Conservation (phyloP, 2,113 vertebrate species). For the Sprattus sprattus region DNA sequence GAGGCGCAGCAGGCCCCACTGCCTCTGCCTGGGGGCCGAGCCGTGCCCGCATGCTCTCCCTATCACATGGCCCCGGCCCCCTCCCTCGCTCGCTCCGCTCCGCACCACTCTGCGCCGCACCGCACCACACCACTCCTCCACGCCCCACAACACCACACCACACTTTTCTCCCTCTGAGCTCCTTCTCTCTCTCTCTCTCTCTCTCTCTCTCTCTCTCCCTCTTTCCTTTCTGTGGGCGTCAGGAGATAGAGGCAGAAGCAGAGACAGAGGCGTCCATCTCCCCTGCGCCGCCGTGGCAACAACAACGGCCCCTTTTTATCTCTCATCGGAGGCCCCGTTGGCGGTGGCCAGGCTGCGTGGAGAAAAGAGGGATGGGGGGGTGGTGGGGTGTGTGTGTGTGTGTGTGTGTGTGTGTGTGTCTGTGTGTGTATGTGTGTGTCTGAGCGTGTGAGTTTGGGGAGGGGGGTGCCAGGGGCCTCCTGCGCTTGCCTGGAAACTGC, state of each 20-base stretch:
- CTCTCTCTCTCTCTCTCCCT: constrained; percentile 35
- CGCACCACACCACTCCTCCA: constrained; percentile 29
- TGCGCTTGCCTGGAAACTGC: constrained; percentile 71
- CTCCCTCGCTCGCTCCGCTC: constrained; percentile 33
- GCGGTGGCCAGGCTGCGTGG: constrained; percentile 60
- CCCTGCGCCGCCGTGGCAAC: constrained; percentile 54
- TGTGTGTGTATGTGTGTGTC: constrained; percentile 2
- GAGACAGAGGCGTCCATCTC: constrained; percentile 66
- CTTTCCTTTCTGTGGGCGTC: constrained; percentile 58
- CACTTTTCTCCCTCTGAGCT: constrained; percentile 43
- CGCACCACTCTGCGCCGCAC: constrained; percentile 35
- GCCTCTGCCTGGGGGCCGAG: constrained; percentile 85
- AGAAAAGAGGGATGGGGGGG: constrained; percentile 25
- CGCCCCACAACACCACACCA: constrained; percentile 35
- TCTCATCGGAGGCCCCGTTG: constrained; percentile 66
- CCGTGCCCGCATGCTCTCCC: constrained; percentile 81
- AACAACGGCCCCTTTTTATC: constrained; percentile 73
- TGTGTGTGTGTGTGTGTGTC: background rate
- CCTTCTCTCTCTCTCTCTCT: constrained; percentile 31
- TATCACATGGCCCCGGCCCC: constrained; percentile 82
- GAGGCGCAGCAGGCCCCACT: constrained; percentile 91
- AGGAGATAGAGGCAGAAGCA: constrained; percentile 46
- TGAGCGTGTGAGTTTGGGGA: background rate
- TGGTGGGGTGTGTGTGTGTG: background rate
- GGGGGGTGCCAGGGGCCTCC: constrained; percentile 66